phyloP scores from a whole-genome alignment of 2,113 vertebrate species.

The Tretioscincus oriximinensis region DNA sequence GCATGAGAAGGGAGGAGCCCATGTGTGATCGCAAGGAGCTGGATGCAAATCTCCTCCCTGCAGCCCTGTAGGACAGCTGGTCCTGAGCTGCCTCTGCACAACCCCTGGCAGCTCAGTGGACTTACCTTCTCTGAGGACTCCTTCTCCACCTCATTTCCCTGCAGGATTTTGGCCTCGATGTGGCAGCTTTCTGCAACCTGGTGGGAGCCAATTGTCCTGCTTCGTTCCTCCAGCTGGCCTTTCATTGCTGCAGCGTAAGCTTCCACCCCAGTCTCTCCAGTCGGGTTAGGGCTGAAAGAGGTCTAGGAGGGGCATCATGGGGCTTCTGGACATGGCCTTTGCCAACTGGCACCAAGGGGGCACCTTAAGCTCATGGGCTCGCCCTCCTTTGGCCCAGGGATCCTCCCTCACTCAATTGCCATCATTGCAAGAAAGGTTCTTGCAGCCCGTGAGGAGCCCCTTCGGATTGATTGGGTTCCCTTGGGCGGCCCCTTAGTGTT shows the following conservation, averaged over 20 bases:
- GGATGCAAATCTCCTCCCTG: too few relatives aligned
- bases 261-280: not conserved
- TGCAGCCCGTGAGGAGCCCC: too few relatives aligned
- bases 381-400: not conserved
- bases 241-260: constrained; percentile 91
- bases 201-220: constrained; percentile 84
- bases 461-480: not conserved
- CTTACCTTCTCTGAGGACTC: not conserved
- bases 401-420: not conserved
- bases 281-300: too few relatives aligned
- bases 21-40: too few relatives aligned
- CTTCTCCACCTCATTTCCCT: not conserved
- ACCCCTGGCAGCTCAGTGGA: too few relatives aligned
- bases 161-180: constrained; percentile 91
- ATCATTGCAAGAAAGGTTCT: not conserved
- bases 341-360: too few relatives aligned
- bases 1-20: not conserved
- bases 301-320: too few relatives aligned
- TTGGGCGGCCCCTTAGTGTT: not conserved
- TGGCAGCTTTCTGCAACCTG: constrained; percentile 84
- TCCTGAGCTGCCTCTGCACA: too few relatives aligned
- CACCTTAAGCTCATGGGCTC: not conserved
- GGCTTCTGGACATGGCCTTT: too few relatives aligned
- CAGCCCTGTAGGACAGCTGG: too few relatives aligned
- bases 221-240: constrained; percentile 84